Evolutionary conservation across 2,797 vertebrate species (phyloP), one percentile per base, ranked within the genome.

Genomic region (Centropyge bicolor): DNA sequence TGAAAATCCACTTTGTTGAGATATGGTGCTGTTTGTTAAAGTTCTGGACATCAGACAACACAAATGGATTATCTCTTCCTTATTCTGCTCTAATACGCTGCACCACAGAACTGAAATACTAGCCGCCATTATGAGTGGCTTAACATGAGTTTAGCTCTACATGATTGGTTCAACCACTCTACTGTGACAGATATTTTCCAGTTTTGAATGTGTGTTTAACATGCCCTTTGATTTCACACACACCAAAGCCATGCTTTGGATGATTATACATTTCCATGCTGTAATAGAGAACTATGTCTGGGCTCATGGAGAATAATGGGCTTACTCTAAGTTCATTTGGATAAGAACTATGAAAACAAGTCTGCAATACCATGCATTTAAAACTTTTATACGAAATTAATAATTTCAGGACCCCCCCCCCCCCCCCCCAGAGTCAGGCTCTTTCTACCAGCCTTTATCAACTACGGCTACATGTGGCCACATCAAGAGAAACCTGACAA

Each of bases 251-350:
- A 77, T 76, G 61, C 81, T 89, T 87, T 88, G 61, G 78, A 86
- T 75, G 80, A 90, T 92, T 90, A 82, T 80, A 70, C 24, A 82
- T 89, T 79, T 86, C 74, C 66, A 75, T 83, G 86, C 80, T 60
- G 78, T 86, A 88, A 88, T 86, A 63, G 84, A 88, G 86, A 88
- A 87, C 87, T 84, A 87, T 41, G 82, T 82, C 83, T 78, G 65
- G 78, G 87, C 76, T 89, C 82, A 78, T 77, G 82, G 81, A 88
- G 85, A 94, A 91, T 88, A 90, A 88, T 87, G 84, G 81, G 91
- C 83, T 91, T 92, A 83, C 68, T 76, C 52, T 59, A 81, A 71
- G 38, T 91, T 92, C 85, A 81, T 70, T 68, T 66, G 82, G 86
- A 91, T 89, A 82, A 91, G 85, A 84, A 61, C 74, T 80, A 82